Evolutionary conservation across 2,888 invertebrate species (phyloP), one percentile per base, ranked within the genome.

Genomic region (Liodrosophila aerea): DNA sequence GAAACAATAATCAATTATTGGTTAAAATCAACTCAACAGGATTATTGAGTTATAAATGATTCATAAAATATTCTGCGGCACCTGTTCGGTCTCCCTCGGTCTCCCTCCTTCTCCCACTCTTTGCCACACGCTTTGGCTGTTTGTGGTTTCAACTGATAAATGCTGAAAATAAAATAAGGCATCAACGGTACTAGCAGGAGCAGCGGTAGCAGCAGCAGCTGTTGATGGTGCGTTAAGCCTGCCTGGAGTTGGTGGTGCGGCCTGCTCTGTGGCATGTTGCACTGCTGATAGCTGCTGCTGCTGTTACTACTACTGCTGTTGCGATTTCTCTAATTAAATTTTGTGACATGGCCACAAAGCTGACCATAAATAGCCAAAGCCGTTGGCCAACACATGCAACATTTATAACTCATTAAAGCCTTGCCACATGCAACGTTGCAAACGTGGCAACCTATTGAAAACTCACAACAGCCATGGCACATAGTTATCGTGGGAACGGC

Each of bases 31-130:
- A 80, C 78, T 80, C 78, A 81, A 78, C 78, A 56, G 78, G 81
- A 80, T 80, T 80, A 80, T 80, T 78, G 78, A 74, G 81, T 74
- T 80, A 80, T 80, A 80, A 78, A 80, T 81, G 78, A 78, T 81
- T 78, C 72, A 80, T 80, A 81, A 81, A 81, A 80, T 78, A 65
- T 74, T 59, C 66, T 81, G 81, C 45, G 81, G 69, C 76, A 81
- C 78, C 81, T 81, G 78, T 68, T 54, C 40, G 60, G 64, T 29
- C 7, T 9, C n/a, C 11, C 40, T 22, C 3, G 3, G n/a, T n/a
- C n/a, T n/a, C n/a, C n/a, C n/a, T n/a, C n/a, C n/a, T n/a, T n/a
- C n/a, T n/a, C n/a, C n/a, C n/a, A n/a, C 9, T 12, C n/a, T 18
- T 1, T 45, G 33, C 29, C 16, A 8, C 29, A 15, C 30, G 5